A percentile compares a stretch with the other conserved stretches of the same genome.
These are phyloP conservation scores for Mesocricetus auratus DNA, from an alignment of 2,113 vertebrate species.

Conservation along the genomic window DNA sequence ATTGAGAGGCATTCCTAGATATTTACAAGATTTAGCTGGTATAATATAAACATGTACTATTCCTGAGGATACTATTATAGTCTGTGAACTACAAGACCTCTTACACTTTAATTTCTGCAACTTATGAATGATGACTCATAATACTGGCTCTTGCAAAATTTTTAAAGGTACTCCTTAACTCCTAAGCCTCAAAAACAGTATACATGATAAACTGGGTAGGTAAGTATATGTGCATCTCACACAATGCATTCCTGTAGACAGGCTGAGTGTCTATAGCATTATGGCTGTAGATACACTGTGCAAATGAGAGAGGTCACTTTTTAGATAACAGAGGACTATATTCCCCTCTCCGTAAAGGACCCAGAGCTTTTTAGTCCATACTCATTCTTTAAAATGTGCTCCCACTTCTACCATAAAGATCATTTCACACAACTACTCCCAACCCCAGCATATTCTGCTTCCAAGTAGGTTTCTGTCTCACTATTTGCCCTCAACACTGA, in stretches of 20 bases:
- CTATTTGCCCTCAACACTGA: neutral
- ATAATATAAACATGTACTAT: neutral
- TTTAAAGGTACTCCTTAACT: neutral
- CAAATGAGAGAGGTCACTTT: neutral
- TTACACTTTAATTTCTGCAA: slow-evolving; percentile 36
- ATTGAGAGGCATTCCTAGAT: neutral
- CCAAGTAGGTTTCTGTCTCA: neutral
- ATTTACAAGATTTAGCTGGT: slow-evolving; percentile 43
- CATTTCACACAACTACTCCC: slow-evolving; percentile 15
- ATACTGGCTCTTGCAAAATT: neutral
- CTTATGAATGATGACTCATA: slow-evolving; percentile 14
- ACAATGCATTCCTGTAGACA: neutral
- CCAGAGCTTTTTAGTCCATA: neutral
- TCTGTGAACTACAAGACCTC: neutral
- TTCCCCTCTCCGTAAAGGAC: neutral
- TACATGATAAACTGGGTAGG: neutral
- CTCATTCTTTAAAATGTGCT: neutral
- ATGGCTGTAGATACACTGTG: neutral
- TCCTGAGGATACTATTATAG: neutral
- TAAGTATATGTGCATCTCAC: neutral
- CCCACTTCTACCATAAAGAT: neutral
- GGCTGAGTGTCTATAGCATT: neutral
- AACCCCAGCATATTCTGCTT: neutral
- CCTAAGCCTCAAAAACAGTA: neutral
- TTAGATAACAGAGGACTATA: neutral